These are phyloP conservation scores for Sinosuthora webbiana DNA, from an alignment of 2,113 vertebrate species.

Conservation along the genomic window DNA sequence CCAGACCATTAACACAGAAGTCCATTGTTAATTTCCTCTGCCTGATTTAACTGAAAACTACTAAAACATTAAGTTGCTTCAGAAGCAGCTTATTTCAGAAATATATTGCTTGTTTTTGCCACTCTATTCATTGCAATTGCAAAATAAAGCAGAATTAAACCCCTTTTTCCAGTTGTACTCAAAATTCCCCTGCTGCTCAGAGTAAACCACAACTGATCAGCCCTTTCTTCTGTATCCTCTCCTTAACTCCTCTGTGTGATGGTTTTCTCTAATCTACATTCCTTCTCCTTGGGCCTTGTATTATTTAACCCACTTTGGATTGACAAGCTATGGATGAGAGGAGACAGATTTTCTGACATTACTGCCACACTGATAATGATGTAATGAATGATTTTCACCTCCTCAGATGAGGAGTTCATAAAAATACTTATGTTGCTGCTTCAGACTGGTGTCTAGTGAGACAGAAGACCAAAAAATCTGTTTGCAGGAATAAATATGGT, in stretches of 20 bases:
- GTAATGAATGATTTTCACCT: neutral
- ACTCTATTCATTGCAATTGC: neutral
- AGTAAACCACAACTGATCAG: neutral
- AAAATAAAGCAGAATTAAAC: neutral
- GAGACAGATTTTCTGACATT: neutral
- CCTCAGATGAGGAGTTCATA: neutral
- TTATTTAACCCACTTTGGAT: neutral
- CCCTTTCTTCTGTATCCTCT: neutral
- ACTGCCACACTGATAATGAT: neutral
- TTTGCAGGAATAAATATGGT: neutral
- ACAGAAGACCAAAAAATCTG: neutral
- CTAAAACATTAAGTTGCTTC: conserved; percentile 8
- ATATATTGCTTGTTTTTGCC: neutral
- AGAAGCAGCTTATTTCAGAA: conserved; percentile 1
- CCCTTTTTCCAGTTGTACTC: neutral
- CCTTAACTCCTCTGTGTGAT: neutral
- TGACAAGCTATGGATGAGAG: neutral
- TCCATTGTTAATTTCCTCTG: conserved; percentile 23
- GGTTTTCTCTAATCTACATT: neutral
- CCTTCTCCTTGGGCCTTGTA: neutral
- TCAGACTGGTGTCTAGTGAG: neutral
- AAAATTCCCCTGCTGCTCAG: neutral
- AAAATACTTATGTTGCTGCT: neutral
- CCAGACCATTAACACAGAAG: conserved; percentile 18
- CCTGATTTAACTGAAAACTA: conserved; percentile 36